Base-by-base conservation (phyloP, 2,113 vertebrate genomes). In the Erythrolamprus reginae region DNA sequence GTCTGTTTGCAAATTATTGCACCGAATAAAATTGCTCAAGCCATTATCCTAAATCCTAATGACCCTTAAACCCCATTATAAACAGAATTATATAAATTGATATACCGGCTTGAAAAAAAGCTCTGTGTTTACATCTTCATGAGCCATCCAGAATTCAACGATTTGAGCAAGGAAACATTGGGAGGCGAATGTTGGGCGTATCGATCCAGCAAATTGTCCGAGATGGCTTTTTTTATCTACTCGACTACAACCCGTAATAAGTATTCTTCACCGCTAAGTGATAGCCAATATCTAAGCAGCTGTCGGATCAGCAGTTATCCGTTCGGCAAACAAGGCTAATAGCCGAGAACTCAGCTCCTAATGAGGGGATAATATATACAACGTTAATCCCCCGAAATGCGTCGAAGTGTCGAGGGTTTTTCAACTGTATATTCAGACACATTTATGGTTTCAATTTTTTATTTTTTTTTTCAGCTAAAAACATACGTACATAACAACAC, bases 281-380 rank as follows among this genome's bases (percentile, higher is more conserved):
- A 96, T 95, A 23, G 42, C 70, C 21, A 89, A 95, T 88, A 24
- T 85, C 1, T 26, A 93, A 93, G 94, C 96, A 97, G 96, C 82
- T 96, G 96, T 95, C 94, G 53, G 1, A 89, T 33, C 0, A 90
- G 89, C 47, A 33, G 28, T 89, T 89, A 91, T 88, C 93, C 94
- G 65, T 85, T 95, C 50, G 55, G 91, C 93, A 96, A 95, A 95
- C 95, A 93, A 93, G 48, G 58, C 88, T 17, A 0, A 88, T 93
- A 8, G 2, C 5, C 4, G 91, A 58, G 0, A 0, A 19, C 84
- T 47, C 3, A 47, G 10, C 88, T 85, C n/a, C 0, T 19, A 12
- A 93, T 19, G 7, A 93, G 84, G 93, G 93, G 92, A 90, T 48
- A 38, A 88, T 19, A 38, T 19, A n/a, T 38, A 45, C 24, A 9